A percentile compares a stretch with the other conserved stretches of the same genome.
These are phyloP conservation scores for Platygyra sinensis DNA, from an alignment of 64 coral and sea anemone species.

Conservation along the genomic window DNA sequence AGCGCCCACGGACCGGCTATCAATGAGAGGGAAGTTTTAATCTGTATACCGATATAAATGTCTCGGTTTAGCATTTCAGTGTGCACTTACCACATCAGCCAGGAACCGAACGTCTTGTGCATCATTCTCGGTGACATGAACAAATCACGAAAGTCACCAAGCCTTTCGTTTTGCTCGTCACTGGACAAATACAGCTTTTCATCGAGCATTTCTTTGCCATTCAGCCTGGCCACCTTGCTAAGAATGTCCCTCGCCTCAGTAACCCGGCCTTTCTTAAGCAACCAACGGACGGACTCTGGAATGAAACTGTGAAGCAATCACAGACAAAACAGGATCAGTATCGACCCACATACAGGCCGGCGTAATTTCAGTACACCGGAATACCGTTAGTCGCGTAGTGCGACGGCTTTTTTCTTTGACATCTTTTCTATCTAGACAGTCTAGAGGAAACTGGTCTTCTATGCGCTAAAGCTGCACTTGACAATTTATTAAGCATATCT, in stretches of 20 bases:
- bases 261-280: slow-evolving; percentile 35
- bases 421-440: too few relatives aligned
- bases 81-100: slow-evolving; percentile 40
- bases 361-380: too few relatives aligned
- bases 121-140: slow-evolving; percentile 40
- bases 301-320: slow-evolving; percentile 28
- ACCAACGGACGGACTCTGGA: slow-evolving; percentile 62
- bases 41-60: too few relatives aligned
- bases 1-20: too few relatives aligned
- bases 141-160: slow-evolving; percentile 47
- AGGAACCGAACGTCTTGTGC: slow-evolving; percentile 22
- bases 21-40: too few relatives aligned
- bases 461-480: too few relatives aligned
- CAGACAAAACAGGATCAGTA: not conserved
- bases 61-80: too few relatives aligned
- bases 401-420: too few relatives aligned
- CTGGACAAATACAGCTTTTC: not conserved
- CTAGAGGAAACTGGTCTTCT: too few relatives aligned
- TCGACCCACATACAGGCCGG: too few relatives aligned
- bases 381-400: too few relatives aligned
- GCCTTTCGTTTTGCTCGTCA: slow-evolving; percentile 5
- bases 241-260: slow-evolving; percentile 23
- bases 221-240: slow-evolving; percentile 1
- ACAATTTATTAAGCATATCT: too few relatives aligned
- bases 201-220: slow-evolving; percentile 35